Evolutionary conservation across 2,888 invertebrate species (phyloP), one percentile per base, ranked within the genome.

Genomic region (Litoditis marina): DNA sequence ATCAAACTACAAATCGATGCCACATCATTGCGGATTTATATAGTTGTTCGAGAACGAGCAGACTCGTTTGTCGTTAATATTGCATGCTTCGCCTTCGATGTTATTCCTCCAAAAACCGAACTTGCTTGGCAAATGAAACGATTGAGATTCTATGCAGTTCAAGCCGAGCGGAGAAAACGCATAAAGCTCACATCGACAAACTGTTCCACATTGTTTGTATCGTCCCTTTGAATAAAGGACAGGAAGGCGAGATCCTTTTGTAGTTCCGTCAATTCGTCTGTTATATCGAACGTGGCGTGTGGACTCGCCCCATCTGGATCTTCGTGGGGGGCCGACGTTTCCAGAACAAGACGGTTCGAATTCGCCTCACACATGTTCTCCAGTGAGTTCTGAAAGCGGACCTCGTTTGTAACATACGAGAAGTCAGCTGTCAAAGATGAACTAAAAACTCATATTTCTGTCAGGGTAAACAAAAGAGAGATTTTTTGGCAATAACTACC

Each of bases 211-310:
- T 78, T 79, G 49, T 75, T 69, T 22, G 72, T 72, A 27, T 72
- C 73, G 30, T 78, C 78, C 11, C 66, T 68, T 60, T 79, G 74
- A 27, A 79, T 69, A 58, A 77, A 77, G 13, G 69, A 61, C 46
- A 79, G 59, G 62, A 79, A 79, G 0, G 76, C 77, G 39, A 78
- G 54, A 62, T 79, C 79, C 36, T 69, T 74, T 22, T 74, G 69
- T 54, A 77, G 60, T 54, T 77, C 77, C 28, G 60, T 65, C 22
- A 78, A 63, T 32, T 79, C 78, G 57, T 79, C 75, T 2, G 62
- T 58, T 31, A 79, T 71, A 51, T 77, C 77, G 50, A 73, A 73
- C 8, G 64, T 72, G 8, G 68, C 68, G 11, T 53, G 31, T 11
- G 66, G 53, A 13, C 51, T 58, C 25, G 63, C 63, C 11, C 63